Percentiles rank a stretch among this genome's conserved stretches.
These are phyloP conservation scores for Trichogramma evanescens DNA, from an alignment of 2,888 invertebrate species.

Conservation along the genomic window DNA sequence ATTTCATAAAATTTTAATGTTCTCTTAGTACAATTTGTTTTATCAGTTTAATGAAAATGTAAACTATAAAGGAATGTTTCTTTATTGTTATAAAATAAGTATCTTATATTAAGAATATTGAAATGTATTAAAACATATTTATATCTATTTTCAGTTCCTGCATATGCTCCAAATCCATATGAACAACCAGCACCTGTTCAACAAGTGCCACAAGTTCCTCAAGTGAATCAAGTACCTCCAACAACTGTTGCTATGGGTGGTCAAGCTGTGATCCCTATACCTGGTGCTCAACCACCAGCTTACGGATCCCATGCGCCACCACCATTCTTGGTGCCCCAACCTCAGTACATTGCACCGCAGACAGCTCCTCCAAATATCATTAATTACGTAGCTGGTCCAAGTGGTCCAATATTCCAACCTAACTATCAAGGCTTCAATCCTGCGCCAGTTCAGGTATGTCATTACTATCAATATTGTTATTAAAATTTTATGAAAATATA, in stretches of 20 bases:
- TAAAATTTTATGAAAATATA: not conserved
- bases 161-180: slow-evolving; percentile 40
- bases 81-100: not conserved
- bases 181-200: slow-evolving; percentile 41
- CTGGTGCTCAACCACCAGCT: slow-evolving; percentile 30
- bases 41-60: too few relatives aligned
- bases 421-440: slow-evolving; percentile 43
- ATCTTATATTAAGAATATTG: not conserved
- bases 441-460: slow-evolving; percentile 37
- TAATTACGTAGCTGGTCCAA: slow-evolving; percentile 43
- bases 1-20: too few relatives aligned
- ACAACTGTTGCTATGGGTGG: slow-evolving; percentile 26
- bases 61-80: too few relatives aligned
- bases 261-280: slow-evolving; percentile 5
- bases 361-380: slow-evolving; percentile 43
- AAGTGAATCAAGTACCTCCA: slow-evolving; percentile 33
- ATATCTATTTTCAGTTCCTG: slow-evolving; percentile 22
- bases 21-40: too few relatives aligned
- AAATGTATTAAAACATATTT: not conserved
- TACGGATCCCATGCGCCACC: slow-evolving; percentile 34
- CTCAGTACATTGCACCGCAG: slow-evolving; percentile 43
- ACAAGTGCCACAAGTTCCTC: slow-evolving; percentile 41
- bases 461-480: not conserved
- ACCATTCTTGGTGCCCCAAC: slow-evolving; percentile 43
- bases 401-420: slow-evolving; percentile 41